Percentiles rank a stretch among this genome's conserved stretches.
Conservation (phyloP, 1,140 invertebrate genomes). For the Magallana ariakensis region DNA sequence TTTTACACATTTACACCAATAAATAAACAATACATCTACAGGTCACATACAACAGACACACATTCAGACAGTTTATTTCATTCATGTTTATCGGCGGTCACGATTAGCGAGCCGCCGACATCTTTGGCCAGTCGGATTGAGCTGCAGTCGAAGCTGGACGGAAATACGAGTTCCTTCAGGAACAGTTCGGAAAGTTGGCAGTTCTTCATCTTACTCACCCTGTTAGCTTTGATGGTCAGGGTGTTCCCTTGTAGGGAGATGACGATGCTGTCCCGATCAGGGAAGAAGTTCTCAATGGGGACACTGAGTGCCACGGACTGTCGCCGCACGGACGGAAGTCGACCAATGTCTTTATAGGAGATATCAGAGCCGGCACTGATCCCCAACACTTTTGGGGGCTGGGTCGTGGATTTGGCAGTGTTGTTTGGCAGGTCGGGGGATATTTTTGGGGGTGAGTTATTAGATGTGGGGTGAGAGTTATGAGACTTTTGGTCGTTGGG, state of each 20-base stretch:
- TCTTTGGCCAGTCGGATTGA: neutral
- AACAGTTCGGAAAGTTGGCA: neutral
- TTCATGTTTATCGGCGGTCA: neutral
- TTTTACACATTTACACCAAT: too few species aligned
- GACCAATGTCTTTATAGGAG: constrained; percentile 4
- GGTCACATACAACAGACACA: neutral
- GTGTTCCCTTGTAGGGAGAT: neutral
- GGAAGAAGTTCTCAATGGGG: constrained; percentile 5
- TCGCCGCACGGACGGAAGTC: constrained; percentile 13
- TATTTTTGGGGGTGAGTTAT: neutral
- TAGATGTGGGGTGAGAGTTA: too few species aligned
- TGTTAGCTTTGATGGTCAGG: neutral
- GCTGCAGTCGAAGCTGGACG: neutral
- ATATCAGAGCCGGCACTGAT: neutral
- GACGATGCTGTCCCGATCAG: neutral
- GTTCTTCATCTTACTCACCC: neutral
- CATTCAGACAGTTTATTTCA: neutral
- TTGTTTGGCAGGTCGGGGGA: neutral
- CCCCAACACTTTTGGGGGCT: neutral
- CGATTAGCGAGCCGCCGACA: neutral
- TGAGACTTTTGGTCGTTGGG: neutral
- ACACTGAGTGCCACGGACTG: neutral
- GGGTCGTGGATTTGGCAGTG: neutral
- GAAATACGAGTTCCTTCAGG: constrained; percentile 17
- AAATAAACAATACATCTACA: neutral